A percentile compares a stretch with the other conserved stretches of the same genome.
phyloP scores from a whole-genome alignment of 2,797 vertebrate species.

The Gobio occitaniae region DNA sequence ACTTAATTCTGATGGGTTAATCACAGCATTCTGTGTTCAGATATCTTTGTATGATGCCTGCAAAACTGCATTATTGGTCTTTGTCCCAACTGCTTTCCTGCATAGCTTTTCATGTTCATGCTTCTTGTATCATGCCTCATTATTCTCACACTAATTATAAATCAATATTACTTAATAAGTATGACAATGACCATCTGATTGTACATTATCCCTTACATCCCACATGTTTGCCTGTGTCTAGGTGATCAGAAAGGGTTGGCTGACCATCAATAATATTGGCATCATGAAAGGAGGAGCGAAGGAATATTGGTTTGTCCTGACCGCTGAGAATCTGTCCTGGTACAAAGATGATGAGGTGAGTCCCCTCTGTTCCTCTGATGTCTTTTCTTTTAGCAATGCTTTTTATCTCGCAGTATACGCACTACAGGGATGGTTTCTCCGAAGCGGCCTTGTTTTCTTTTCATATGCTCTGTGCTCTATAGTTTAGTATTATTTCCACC shows the following conservation, averaged over 20 bases:
- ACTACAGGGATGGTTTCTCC: neutral
- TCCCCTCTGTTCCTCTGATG: neutral
- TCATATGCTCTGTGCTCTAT: neutral
- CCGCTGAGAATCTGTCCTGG: constrained; percentile 93
- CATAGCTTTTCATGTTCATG: neutral
- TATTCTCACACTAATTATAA: neutral
- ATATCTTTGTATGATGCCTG: neutral
- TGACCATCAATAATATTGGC: constrained; percentile 95
- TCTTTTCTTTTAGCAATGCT: constrained; percentile 5
- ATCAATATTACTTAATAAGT: neutral
- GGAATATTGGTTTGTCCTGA: constrained; percentile 96
- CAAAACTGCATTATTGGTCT: neutral
- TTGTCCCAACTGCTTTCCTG: neutral
- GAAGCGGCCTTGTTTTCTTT: constrained; percentile 19
- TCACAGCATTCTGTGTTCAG: neutral
- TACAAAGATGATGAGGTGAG: constrained; percentile 96
- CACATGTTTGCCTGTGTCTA: constrained; percentile 60
- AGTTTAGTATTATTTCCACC: constrained; percentile 18
- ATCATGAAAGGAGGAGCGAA: constrained; percentile 97
- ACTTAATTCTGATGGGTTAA: constrained; percentile 2
- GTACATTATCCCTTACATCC: neutral
- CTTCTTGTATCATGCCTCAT: neutral
- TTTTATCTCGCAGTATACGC: neutral
- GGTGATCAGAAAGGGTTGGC: constrained; percentile 96
- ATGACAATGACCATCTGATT: neutral